These are phyloP conservation scores for Agapetus fuscipes DNA, from an alignment of 2,888 invertebrate genomes.

Conservation along the genomic window DNA sequence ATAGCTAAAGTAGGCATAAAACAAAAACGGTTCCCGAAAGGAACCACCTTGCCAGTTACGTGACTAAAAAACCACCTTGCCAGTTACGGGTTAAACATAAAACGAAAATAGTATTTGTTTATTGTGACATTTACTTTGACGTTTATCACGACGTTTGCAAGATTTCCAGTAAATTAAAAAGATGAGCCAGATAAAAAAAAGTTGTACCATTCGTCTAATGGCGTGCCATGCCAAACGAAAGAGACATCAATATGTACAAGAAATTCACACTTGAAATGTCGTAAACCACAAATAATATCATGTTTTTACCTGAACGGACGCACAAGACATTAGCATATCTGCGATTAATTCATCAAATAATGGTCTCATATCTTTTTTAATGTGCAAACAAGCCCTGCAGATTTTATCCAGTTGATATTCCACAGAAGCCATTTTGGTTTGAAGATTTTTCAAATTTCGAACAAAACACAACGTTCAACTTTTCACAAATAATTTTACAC, in stretches of 20 bases:
- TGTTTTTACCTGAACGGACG: conserved; percentile 47
- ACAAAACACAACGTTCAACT: too few relatives aligned
- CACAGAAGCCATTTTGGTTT: conserved; percentile 17
- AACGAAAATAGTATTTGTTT: not conserved
- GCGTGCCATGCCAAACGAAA: conserved; percentile 28
- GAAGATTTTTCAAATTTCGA: too few relatives aligned
- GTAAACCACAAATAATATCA: not conserved
- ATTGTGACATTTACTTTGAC: conserved; percentile 4
- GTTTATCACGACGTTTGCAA: conserved; percentile 7
- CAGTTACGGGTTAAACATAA: too few relatives aligned
- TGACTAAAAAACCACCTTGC: too few relatives aligned
- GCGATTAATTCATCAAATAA: conserved; percentile 54
- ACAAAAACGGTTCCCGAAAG: too few relatives aligned
- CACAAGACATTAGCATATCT: conserved; percentile 55
- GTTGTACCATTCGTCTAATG: conserved; percentile 14
- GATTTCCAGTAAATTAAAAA: conserved; percentile 16
- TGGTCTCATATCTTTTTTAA: conserved; percentile 56
- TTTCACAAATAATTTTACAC: too few relatives aligned
- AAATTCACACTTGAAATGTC: not conserved
- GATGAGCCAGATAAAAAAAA: conserved; percentile 17
- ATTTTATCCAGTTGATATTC: conserved; percentile 46
- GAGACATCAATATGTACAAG: conserved; percentile 31
- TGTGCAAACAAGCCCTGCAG: conserved; percentile 52
- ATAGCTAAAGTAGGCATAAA: too few relatives aligned
- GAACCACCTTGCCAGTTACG: too few relatives aligned